Conservation (phyloP, 2,888 invertebrate genomes). For the Stenolophus ochropezus region DNA sequence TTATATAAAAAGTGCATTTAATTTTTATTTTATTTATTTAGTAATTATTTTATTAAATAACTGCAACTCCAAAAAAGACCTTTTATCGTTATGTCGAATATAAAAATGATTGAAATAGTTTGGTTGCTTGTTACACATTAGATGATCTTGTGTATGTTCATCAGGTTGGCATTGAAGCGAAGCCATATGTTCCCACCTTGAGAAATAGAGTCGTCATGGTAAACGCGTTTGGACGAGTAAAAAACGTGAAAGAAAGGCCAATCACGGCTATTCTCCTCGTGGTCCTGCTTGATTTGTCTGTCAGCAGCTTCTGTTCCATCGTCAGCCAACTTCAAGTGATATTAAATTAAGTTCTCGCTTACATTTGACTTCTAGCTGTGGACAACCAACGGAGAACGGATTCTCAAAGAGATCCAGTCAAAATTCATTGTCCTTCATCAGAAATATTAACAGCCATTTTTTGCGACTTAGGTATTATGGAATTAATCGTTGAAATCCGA, state of each 20-base stretch:
- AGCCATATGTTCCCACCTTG: not conserved
- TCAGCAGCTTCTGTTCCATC: not conserved
- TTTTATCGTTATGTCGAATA: too few species aligned
- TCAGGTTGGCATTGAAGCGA: not conserved
- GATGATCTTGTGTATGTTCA: not conserved
- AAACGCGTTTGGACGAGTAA: not conserved
- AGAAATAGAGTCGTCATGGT: not conserved
- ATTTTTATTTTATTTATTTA: not conserved
- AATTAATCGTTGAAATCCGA: too few species aligned
- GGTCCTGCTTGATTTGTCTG: not conserved
- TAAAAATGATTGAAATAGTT: too few species aligned
- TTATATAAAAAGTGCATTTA: not conserved
- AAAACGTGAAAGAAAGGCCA: not conserved
- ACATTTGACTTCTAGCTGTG: conserved; percentile 68
- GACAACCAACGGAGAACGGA: not conserved
- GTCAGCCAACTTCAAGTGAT: not conserved
- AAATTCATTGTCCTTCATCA: not conserved
- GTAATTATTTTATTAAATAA: too few species aligned
- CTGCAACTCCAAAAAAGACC: too few species aligned
- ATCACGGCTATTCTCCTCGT: not conserved
- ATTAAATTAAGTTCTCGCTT: conserved; percentile 70
- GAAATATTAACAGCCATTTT: not conserved
- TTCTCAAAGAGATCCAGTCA: not conserved
- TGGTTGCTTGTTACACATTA: not conserved
- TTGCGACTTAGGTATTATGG: not conserved